These are phyloP conservation scores for Diarsia dahlii DNA, from an alignment of 2,888 invertebrate species.

Conservation along the genomic window DNA sequence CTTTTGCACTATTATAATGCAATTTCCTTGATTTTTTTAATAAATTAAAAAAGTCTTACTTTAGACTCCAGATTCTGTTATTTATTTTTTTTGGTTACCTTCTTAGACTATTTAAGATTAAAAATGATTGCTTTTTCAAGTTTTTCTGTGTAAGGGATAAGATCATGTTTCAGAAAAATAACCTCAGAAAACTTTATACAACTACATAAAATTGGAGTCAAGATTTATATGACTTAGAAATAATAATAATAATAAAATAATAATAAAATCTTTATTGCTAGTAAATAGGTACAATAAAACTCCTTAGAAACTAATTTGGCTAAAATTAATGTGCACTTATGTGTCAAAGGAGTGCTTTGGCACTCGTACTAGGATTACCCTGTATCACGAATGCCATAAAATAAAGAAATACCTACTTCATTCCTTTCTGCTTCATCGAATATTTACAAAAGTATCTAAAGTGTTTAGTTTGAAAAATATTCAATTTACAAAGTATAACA, in stretches of 20 bases:
- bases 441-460: not conserved
- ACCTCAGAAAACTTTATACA: not conserved
- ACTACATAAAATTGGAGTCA: not conserved
- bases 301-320: too few species aligned
- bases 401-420: not conserved
- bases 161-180: not conserved
- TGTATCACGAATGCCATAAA: too few species aligned
- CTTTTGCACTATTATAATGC: not conserved
- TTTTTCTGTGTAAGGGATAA: not conserved
- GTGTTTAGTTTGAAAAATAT: not conserved
- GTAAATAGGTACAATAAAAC: too few species aligned
- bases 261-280: too few species aligned
- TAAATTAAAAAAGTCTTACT: not conserved
- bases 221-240: not conserved
- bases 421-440: not conserved
- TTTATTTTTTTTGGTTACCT: not conserved
- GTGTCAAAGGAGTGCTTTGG: too few species aligned
- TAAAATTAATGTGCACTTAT: too few species aligned
- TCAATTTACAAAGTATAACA: constrained; percentile 27
- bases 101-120: not conserved
- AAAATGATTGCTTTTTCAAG: not conserved
- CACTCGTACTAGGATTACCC: too few species aligned
- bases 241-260: too few species aligned
- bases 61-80: not conserved
- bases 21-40: not conserved